phyloP scores from a whole-genome alignment of 2,888 invertebrate species.

The Standfussiana lucernea region DNA sequence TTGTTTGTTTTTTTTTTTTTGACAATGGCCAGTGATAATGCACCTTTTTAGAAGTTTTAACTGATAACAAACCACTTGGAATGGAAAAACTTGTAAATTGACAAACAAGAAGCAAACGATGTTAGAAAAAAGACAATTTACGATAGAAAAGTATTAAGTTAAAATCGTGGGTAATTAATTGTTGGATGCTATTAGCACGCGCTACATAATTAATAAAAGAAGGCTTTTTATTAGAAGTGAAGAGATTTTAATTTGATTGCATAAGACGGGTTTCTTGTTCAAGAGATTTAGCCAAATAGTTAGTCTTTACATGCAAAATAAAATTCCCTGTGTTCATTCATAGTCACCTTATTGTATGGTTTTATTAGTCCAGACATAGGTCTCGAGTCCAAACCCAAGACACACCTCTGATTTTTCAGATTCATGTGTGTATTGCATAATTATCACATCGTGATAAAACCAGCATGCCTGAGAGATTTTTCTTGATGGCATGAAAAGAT shows the following conservation, averaged over 20 bases:
- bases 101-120: not conserved
- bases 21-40: conserved; percentile 35
- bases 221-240: not conserved
- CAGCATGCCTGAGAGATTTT: too few relatives aligned
- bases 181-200: too few relatives aligned
- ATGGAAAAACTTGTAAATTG: conserved; percentile 12
- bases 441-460: too few relatives aligned
- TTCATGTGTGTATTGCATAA: too few relatives aligned
- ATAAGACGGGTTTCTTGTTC: not conserved
- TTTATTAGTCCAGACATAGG: too few relatives aligned
- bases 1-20: conserved; percentile 15
- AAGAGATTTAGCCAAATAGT: not conserved
- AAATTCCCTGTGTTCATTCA: not conserved
- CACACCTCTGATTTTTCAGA: too few relatives aligned
- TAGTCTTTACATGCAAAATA: not conserved
- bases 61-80: conserved; percentile 28
- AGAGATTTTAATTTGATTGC: not conserved
- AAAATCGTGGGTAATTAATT: not conserved
- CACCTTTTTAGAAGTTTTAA: conserved; percentile 13
- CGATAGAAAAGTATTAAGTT: not conserved
- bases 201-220: not conserved
- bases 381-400: too few relatives aligned
- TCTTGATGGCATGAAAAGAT: too few relatives aligned
- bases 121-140: conserved; percentile 6
- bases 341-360: not conserved